These are phyloP conservation scores for Mythimna impura DNA, from an alignment of 2,888 invertebrate species.

Conservation along the genomic window DNA sequence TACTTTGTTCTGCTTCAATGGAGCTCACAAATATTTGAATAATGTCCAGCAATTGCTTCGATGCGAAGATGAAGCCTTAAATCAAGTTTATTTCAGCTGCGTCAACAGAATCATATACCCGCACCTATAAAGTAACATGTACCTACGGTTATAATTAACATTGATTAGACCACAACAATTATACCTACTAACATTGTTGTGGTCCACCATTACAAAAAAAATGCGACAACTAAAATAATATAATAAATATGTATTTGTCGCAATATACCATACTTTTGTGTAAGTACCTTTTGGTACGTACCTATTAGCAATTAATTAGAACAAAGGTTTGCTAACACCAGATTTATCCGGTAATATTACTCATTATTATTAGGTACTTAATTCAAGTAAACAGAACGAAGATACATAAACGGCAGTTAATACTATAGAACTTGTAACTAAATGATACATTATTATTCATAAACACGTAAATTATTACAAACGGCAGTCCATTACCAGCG, in stretches of 20 bases:
- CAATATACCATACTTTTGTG: slow-evolving; percentile 17
- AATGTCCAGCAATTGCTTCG: slow-evolving; percentile 64
- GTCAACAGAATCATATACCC: slow-evolving; percentile 6
- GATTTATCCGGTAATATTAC: slow-evolving; percentile 14
- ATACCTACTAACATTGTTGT: slow-evolving; percentile 21
- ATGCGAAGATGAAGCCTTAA: slow-evolving; percentile 34
- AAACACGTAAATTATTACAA: slow-evolving; percentile 50
- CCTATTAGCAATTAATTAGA: slow-evolving; percentile 31
- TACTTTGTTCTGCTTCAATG: slow-evolving; percentile 72
- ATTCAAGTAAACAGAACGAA: slow-evolving; percentile 22
- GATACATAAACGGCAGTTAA: background rate
- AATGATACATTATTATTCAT: slow-evolving; percentile 40
- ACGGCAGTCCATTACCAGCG: slow-evolving; percentile 61
- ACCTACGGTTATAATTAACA: slow-evolving; percentile 2
- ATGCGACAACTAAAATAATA: background rate
- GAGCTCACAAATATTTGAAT: slow-evolving; percentile 76
- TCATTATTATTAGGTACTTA: slow-evolving; percentile 23
- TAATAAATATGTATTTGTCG: slow-evolving; percentile 11
- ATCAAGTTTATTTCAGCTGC: slow-evolving; percentile 20
- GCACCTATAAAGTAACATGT: background rate
- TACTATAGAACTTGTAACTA: slow-evolving; percentile 14
- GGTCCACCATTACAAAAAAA: slow-evolving; percentile 27
- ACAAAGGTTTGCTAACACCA: slow-evolving; percentile 29
- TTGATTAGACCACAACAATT: slow-evolving; percentile 29
- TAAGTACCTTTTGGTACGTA: slow-evolving; percentile 3